Evolutionary conservation across 2,888 invertebrate species (phyloP).

Genomic region (Apamea epomidion): DNA sequence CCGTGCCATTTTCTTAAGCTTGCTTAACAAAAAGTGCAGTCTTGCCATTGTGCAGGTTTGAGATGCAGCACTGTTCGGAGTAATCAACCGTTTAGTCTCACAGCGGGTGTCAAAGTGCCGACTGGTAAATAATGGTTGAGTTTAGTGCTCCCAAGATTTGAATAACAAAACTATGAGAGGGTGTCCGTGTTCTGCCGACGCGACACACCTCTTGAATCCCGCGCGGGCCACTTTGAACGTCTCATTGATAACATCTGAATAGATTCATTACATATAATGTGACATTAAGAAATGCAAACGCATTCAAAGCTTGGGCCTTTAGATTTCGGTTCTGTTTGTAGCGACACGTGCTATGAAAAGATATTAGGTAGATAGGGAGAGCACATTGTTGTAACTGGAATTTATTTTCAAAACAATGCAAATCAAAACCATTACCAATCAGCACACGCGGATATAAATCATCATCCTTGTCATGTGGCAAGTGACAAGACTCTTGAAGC

Average conservation of each 20-base stretch:
- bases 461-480: slow-evolving; percentile 58
- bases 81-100: slow-evolving; percentile 69
- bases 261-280: slow-evolving; percentile 60
- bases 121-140: slow-evolving; percentile 69
- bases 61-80: slow-evolving; percentile 69
- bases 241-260: slow-evolving; percentile 65
- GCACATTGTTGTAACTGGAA: slow-evolving; percentile 3
- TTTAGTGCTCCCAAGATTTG: slow-evolving; percentile 71
- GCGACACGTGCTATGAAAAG: slow-evolving; percentile 41
- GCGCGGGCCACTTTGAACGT: slow-evolving; percentile 64
- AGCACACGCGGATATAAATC: slow-evolving; percentile 60
- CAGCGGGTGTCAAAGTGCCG: slow-evolving; percentile 70
- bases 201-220: slow-evolving; percentile 67
- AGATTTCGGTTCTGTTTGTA: slow-evolving; percentile 52
- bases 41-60: slow-evolving; percentile 59
- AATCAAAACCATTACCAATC: slow-evolving; percentile 27
- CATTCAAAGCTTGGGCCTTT: slow-evolving; percentile 57
- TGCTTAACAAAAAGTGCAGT: slow-evolving; percentile 61
- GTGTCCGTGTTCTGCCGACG: slow-evolving; percentile 67
- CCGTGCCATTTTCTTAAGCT: slow-evolving; percentile 62
- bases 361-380: neutral
- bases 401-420: slow-evolving; percentile 5
- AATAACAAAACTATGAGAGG: slow-evolving; percentile 76
- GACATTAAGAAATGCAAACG: slow-evolving; percentile 60
- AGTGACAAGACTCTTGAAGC: slow-evolving; percentile 47